phyloP scores from a whole-genome alignment of 2,888 invertebrate species.

The Aelia acuminata region DNA sequence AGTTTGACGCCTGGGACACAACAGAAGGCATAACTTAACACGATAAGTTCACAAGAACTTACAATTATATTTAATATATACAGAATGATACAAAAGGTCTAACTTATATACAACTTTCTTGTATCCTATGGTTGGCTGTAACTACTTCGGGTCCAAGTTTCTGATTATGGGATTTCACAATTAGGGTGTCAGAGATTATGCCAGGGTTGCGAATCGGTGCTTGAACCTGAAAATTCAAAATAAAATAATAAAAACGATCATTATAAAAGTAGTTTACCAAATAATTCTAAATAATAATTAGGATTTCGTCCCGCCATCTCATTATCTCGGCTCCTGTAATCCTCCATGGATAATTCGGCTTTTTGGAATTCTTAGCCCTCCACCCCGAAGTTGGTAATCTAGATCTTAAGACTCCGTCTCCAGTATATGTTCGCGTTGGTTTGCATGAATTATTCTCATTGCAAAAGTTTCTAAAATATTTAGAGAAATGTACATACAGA shows the following conservation, averaged over 20 bases:
- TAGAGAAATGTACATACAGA: no score
- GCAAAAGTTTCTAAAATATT: no score
- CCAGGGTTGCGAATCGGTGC: constrained; percentile 57
- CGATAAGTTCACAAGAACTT: constrained; percentile 61
- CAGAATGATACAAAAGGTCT: constrained; percentile 64
- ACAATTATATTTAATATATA: constrained; percentile 64
- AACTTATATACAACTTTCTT: constrained; percentile 89
- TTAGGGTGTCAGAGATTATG: constrained; percentile 63
- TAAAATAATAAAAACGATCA: not conserved
- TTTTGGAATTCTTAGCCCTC: no score
- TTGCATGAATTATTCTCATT: no score
- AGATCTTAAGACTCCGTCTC: no score
- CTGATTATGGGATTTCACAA: constrained; percentile 65
- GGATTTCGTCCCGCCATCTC: no score
- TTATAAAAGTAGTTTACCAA: no score
- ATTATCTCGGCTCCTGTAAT: no score
- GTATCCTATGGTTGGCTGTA: constrained; percentile 88
- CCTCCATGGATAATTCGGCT: no score
- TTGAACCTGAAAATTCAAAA: constrained; percentile 61
- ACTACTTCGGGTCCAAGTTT: constrained; percentile 80
- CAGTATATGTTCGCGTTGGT: no score
- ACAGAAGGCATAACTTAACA: constrained; percentile 56
- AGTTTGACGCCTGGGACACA: constrained; percentile 50
- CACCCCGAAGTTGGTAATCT: no score
- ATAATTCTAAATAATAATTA: no score